Evolutionary conservation across 2,113 vertebrate species (phyloP), one percentile per base, ranked within the genome.

Genomic region (Lophochroa leadbeateri): DNA sequence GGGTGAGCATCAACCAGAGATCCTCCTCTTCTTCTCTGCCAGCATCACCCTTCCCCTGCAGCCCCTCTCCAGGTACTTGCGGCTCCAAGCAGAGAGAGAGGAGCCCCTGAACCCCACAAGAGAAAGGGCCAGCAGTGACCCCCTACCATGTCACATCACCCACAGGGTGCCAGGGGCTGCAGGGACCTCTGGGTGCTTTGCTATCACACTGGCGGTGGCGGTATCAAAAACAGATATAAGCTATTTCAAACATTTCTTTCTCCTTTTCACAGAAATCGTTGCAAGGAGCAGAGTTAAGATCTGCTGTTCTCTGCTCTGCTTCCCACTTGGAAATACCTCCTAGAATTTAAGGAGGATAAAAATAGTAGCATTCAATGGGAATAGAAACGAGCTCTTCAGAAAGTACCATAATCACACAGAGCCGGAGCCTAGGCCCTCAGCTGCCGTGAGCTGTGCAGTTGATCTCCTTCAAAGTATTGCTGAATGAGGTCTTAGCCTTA

Each of bases 261-360:
- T 82, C 41, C 17, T 78, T 74, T 58, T 44, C 21, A 43, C 60
- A 75, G 82, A 23, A 81, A 85, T 31, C 6, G 24, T 77, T 91
- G 52, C 25, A 3, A 0, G 0, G 75, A 92, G 39, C 43, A 46
- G 50, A 53, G 78, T 70, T 77, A 88, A 81, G 68, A 90, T 53
- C 91, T 85, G 61, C 80, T 86, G 14, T 85, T 95, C 86, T 86
- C 88, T 89, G 92, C 72, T 63, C 79, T 43, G 83, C 81, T 94
- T 96, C 91, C 74, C 49, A 68, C 91, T 89, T 92, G 88, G 91
- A 96, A 96, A 95, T 94, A 82, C 91, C 92, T 89, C 76, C 91
- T 65, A 87, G 92, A 87, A 92, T 91, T 92, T 92, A 78, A 82
- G 86, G 74, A 75, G 86, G 94, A 82, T 84, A 95, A 94, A 96